Evolutionary conservation across 2,888 invertebrate species (phyloP).

Genomic region (Yponomeuta malinellus): DNA sequence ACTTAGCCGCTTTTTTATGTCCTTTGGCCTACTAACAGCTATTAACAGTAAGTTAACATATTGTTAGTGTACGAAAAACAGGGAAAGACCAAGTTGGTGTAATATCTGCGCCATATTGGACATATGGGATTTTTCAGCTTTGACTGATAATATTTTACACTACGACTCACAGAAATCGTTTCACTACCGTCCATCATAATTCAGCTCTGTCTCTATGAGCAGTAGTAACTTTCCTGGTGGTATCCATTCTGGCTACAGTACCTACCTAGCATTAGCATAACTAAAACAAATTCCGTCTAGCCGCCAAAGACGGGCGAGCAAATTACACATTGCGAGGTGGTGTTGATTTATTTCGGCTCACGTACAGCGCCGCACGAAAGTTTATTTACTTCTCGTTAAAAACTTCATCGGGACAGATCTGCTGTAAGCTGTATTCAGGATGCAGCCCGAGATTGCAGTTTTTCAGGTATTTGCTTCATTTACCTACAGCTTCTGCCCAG

Average conservation of each 20-base stretch:
- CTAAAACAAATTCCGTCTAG: slow-evolving; percentile 3
- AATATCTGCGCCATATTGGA: too few species aligned
- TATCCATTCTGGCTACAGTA: neutral
- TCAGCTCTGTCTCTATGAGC: too few species aligned
- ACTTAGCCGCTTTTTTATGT: too few species aligned
- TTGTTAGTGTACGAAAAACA: too few species aligned
- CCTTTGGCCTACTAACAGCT: too few species aligned
- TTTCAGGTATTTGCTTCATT: neutral
- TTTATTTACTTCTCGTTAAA: slow-evolving; percentile 2
- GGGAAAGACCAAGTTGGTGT: too few species aligned
- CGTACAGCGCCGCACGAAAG: neutral
- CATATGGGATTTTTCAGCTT: too few species aligned
- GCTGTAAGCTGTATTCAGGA: neutral
- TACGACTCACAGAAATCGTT: too few species aligned
- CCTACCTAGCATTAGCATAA: neutral
- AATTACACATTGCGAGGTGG: neutral
- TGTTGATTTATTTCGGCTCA: slow-evolving; percentile 1
- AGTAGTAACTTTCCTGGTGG: neutral
- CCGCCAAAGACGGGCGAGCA: neutral
- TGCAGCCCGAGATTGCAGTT: neutral
- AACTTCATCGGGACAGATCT: neutral
- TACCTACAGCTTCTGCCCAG: neutral
- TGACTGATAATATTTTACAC: too few species aligned
- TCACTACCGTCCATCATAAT: too few species aligned
- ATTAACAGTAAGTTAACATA: too few species aligned